A percentile compares a stretch with the other conserved stretches of the same genome.
Evolutionary conservation across 2,797 vertebrate genomes (phyloP).

Genomic region (Pseudochirops cupreus): DNA sequence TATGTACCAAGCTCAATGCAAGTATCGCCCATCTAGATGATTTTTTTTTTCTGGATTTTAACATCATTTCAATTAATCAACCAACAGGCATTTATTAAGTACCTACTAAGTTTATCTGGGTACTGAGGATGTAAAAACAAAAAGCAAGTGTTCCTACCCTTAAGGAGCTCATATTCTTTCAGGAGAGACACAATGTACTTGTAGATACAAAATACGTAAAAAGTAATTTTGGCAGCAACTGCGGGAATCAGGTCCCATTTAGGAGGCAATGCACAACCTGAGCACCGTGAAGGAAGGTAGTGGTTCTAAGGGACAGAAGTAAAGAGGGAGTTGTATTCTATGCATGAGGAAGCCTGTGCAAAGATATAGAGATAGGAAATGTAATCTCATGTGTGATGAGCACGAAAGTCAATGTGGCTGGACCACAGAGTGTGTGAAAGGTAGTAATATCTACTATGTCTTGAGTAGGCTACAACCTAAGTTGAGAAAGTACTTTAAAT

Average conservation of each 20-base stretch:
- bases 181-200: not conserved
- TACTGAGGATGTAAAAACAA: not conserved
- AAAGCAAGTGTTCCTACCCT: not conserved
- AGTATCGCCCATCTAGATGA: constrained; percentile 47
- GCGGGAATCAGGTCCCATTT: not conserved
- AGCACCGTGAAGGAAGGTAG: not conserved
- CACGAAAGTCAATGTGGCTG: not conserved
- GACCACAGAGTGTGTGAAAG: not conserved
- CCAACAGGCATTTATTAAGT: not conserved
- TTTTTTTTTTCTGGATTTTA: not conserved
- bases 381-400: not conserved
- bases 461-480: not conserved
- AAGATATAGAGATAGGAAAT: not conserved
- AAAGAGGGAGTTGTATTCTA: not conserved
- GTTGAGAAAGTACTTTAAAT: not conserved
- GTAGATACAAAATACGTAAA: not conserved
- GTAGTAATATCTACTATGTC: not conserved
- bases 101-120: not conserved
- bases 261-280: not conserved
- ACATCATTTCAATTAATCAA: not conserved
- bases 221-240: not conserved
- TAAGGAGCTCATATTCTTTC: not conserved
- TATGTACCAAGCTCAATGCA: constrained; percentile 41
- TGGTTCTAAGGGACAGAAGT: not conserved
- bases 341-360: not conserved